These are phyloP conservation scores for Cataglyphis altisquamis DNA, from an alignment of 2,888 invertebrate genomes.

Conservation along the genomic window DNA sequence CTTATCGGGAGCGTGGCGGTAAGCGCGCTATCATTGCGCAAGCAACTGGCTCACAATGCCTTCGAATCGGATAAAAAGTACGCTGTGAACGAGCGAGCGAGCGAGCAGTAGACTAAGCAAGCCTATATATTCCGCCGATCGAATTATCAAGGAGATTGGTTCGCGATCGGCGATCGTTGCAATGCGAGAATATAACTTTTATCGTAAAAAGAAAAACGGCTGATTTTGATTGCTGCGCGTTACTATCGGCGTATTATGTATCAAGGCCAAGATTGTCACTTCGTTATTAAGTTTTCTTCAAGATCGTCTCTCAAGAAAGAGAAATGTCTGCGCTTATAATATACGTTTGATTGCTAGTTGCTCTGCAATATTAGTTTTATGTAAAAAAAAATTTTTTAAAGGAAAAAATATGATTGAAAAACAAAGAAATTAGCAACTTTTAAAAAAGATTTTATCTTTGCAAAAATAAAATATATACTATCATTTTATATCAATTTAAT, in stretches of 20 bases:
- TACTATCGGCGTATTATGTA: constrained; percentile 2
- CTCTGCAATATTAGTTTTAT: no score
- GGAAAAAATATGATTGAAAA: no score
- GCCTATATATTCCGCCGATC: constrained; percentile 67
- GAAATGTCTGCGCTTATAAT: not conserved
- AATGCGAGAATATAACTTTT: constrained; percentile 53
- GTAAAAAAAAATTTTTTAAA: no score
- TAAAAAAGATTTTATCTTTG: no score
- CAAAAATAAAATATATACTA: no score
- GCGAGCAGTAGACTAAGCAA: constrained; percentile 6
- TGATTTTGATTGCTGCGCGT: constrained; percentile 45
- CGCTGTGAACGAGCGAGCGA: constrained; percentile 63
- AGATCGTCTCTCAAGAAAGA: not conserved
- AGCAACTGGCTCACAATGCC: constrained; percentile 80
- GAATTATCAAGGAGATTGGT: constrained; percentile 74
- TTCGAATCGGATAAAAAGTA: constrained; percentile 74
- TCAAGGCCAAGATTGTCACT: not conserved
- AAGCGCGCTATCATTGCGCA: constrained; percentile 81
- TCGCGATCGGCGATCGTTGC: constrained; percentile 55
- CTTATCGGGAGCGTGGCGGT: constrained; percentile 81
- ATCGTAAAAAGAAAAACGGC: constrained; percentile 71
- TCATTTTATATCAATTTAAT: not conserved
- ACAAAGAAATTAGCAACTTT: no score
- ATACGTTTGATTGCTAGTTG: not conserved
- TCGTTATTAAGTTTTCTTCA: not conserved